Conservation (phyloP, 1,140 invertebrate species). For the Aphaenogaster floridana region DNA sequence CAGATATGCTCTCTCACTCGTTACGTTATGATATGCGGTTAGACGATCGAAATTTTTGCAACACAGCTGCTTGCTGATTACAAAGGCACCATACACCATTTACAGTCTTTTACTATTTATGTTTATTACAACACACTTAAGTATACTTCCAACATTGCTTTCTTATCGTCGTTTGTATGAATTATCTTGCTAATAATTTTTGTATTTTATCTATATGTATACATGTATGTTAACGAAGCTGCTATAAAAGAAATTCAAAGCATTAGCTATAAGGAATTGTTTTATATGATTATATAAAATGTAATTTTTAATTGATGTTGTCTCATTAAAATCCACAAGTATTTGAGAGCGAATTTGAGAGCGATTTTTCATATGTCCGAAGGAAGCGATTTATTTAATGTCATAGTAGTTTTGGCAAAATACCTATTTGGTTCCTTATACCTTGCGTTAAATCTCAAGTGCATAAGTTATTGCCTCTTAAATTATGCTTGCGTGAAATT, state of each 20-base stretch:
- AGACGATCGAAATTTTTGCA: not conserved
- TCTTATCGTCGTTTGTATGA: not conserved
- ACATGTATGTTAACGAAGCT: not conserved
- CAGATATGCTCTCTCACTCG: constrained; percentile 31
- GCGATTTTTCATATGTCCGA: not conserved
- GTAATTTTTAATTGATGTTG: not conserved
- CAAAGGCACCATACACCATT: not conserved
- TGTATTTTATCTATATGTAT: not conserved
- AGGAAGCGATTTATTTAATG: constrained; percentile 1
- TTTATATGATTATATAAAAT: not conserved
- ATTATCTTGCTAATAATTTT: not conserved
- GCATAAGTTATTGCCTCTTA: not conserved
- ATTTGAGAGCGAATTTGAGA: not conserved
- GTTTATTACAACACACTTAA: not conserved
- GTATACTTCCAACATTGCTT: not conserved
- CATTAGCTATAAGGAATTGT: not conserved
- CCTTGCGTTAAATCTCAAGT: not conserved
- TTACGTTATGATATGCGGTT: not conserved
- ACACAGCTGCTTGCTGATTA: not conserved
- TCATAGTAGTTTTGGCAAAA: not conserved
- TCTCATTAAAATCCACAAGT: not conserved
- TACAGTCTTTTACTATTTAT: not conserved
- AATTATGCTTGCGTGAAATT: constrained; percentile 1
- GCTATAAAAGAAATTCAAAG: not conserved
- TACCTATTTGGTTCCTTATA: not conserved